phyloP scores from a whole-genome alignment of 2,797 vertebrate genomes.

The Cossypha caffra region DNA sequence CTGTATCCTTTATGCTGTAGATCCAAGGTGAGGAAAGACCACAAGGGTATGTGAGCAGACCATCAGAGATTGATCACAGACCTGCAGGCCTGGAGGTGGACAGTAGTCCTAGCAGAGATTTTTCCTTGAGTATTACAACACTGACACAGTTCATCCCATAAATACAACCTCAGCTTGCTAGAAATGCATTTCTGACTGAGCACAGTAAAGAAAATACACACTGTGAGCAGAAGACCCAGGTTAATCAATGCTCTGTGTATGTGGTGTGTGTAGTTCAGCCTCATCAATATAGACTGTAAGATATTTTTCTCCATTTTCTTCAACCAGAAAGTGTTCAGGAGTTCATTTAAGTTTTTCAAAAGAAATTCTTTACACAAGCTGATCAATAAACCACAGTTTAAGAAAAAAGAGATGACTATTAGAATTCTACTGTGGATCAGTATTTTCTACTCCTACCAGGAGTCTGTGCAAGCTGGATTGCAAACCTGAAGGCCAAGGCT shows the following conservation, averaged over 20 bases:
- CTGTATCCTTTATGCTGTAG: neutral
- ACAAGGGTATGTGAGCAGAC: neutral
- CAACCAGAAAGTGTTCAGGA: neutral
- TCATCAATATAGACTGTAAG: neutral
- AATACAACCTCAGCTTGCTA: neutral
- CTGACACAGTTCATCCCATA: neutral
- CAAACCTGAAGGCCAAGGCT: neutral
- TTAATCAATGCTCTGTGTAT: neutral
- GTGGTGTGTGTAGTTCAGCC: neutral
- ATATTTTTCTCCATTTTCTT: neutral
- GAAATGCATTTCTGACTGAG: neutral
- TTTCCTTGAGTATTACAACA: neutral
- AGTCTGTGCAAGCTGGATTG: neutral
- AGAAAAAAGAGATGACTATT: neutral
- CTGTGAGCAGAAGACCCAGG: neutral
- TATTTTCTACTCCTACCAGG: neutral
- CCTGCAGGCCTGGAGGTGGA: fast-evolving
- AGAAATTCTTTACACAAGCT: neutral
- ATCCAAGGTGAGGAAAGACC: neutral
- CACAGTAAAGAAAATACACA: neutral
- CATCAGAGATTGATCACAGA: neutral
- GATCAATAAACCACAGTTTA: neutral
- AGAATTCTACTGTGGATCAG: neutral
- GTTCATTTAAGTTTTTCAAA: neutral
- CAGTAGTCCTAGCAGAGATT: neutral